Conservation (phyloP, 2,888 invertebrate genomes). For the Chrysopilus asiliformis region DNA sequence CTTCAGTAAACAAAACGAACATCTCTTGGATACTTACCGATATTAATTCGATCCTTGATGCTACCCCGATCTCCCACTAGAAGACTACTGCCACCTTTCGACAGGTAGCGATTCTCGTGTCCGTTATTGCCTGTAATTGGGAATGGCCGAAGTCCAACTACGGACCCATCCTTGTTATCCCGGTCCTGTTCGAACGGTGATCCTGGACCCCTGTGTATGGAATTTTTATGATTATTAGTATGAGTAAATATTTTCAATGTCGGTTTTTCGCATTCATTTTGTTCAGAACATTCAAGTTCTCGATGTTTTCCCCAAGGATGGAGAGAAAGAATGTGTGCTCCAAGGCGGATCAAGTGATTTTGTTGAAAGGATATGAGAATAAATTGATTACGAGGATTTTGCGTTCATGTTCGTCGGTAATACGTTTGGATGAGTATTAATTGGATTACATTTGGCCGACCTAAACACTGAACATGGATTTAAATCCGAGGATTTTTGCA, state of each 20-base stretch:
- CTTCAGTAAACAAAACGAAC: too few species aligned
- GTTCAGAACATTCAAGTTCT: too few species aligned
- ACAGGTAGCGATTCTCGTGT: not conserved
- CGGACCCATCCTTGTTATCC: slow-evolving; percentile 6
- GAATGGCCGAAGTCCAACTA: slow-evolving; percentile 5
- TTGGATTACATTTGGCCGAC: too few species aligned
- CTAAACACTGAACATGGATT: too few species aligned
- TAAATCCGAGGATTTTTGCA: too few species aligned
- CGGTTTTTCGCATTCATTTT: slow-evolving; percentile 2
- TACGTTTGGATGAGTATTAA: too few species aligned
- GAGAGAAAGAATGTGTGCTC: too few species aligned
- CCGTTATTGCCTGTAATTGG: slow-evolving; percentile 6
- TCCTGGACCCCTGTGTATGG: slow-evolving; percentile 8
- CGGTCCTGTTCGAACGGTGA: slow-evolving; percentile 3
- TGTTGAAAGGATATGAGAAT: too few species aligned
- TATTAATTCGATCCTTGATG: not conserved
- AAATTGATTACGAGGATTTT: slow-evolving; percentile 9
- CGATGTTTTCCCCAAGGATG: too few species aligned
- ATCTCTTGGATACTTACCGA: too few species aligned
- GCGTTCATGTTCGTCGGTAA: not conserved
- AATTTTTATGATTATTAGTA: slow-evolving; percentile 11
- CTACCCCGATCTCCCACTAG: too few species aligned
- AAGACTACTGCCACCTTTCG: not conserved
- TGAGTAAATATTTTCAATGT: slow-evolving; percentile 8
- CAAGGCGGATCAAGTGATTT: too few species aligned